phyloP scores from a whole-genome alignment of 2,888 invertebrate genomes.

The Cryptus viduatorius region DNA sequence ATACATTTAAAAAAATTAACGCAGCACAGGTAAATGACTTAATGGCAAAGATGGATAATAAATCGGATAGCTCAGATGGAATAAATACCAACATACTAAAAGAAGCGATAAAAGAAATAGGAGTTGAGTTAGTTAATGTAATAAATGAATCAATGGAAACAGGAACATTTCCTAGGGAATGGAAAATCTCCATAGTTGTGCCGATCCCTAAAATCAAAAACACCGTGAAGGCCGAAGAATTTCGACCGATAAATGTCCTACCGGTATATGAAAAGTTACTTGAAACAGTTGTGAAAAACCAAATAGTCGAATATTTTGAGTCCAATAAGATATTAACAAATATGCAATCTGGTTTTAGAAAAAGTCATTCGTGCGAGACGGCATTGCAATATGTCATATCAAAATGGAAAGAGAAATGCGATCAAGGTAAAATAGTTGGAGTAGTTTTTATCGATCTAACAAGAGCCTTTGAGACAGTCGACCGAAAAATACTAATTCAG shows the following conservation, averaged over 20 bases:
- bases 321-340: neutral
- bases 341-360: constrained; percentile 8
- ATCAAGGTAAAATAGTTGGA: neutral
- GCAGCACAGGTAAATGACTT: neutral
- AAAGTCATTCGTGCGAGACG: neutral
- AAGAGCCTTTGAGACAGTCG: neutral
- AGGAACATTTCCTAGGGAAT: constrained; percentile 38
- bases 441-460: constrained; percentile 1
- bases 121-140: neutral
- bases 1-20: constrained; percentile 1
- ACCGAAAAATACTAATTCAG: neutral
- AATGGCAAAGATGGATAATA: constrained; percentile 1
- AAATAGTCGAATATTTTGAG: neutral
- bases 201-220: constrained; percentile 24
- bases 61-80: constrained; percentile 3
- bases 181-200: constrained; percentile 40
- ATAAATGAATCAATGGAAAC: constrained; percentile 21
- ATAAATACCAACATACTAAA: constrained; percentile 3
- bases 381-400: neutral
- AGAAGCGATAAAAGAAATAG: neutral
- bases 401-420: neutral
- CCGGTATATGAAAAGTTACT: constrained; percentile 6
- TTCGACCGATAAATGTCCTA: constrained; percentile 13
- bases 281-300: neutral
- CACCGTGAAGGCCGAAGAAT: neutral